These are phyloP conservation scores for Lordiphosa stackelbergi DNA, from an alignment of 1,140 invertebrate species.

Conservation along the genomic window DNA sequence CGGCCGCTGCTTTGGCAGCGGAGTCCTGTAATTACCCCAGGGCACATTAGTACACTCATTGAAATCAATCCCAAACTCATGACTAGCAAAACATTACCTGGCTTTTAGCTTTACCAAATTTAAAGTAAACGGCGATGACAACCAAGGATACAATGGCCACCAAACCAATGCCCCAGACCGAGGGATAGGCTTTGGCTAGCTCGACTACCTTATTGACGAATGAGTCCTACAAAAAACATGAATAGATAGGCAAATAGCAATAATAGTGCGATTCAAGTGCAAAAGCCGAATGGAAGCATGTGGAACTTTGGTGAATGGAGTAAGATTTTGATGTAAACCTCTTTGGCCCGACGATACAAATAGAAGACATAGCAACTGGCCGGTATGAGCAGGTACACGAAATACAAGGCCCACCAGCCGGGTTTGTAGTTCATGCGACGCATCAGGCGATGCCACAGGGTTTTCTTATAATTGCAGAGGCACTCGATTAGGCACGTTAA, in stretches of 20 bases:
- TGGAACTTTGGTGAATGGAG: too few species aligned
- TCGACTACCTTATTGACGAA: conserved; percentile 87
- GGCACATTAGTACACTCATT: conserved; percentile 7
- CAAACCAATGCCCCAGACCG: conserved; percentile 93
- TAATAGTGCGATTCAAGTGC: conserved; percentile 34
- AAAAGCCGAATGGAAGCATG: conserved; percentile 11
- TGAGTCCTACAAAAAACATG: conserved; percentile 83
- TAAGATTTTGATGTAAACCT: conserved; percentile 79
- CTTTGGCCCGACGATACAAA: conserved; percentile 81
- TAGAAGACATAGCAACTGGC: conserved; percentile 84
- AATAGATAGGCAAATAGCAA: conserved; percentile 31
- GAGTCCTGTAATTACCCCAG: conserved; percentile 20
- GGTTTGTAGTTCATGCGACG: conserved; percentile 86
- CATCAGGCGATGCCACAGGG: conserved; percentile 85
- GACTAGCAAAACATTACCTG: conserved; percentile 64
- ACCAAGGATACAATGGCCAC: conserved; percentile 79
- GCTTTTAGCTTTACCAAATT: conserved; percentile 61
- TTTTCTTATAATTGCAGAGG: conserved; percentile 78
- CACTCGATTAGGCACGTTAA: conserved; percentile 26
- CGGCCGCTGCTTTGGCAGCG: conserved; percentile 34
- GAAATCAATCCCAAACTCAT: background rate
- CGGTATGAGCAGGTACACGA: conserved; percentile 86
- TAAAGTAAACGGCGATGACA: conserved; percentile 83
- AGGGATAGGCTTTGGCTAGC: conserved; percentile 92
- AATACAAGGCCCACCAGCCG: conserved; percentile 87